Conservation (phyloP, 2,113 vertebrate species). For the Poecile atricapillus region DNA sequence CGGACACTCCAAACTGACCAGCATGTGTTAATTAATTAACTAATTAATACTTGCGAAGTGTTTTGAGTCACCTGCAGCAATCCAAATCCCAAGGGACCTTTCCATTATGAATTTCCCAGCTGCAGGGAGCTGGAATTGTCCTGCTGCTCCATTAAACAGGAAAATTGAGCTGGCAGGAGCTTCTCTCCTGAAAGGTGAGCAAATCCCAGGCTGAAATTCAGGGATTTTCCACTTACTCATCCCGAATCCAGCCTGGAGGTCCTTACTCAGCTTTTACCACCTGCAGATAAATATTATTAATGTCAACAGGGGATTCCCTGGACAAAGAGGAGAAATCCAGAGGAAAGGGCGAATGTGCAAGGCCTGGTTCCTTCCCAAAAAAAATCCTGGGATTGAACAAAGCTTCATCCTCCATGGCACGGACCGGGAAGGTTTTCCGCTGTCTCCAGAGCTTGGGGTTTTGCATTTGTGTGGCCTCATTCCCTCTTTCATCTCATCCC, state of each 20-base stretch:
- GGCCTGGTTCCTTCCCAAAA: neutral
- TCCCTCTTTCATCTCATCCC: neutral
- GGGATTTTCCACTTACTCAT: constrained; percentile 45
- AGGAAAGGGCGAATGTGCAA: neutral
- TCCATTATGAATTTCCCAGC: neutral
- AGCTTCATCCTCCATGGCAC: neutral
- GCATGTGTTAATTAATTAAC: neutral
- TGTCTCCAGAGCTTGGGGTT: neutral
- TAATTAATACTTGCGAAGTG: neutral
- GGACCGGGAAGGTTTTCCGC: neutral
- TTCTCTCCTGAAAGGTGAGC: neutral
- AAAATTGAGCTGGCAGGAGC: neutral
- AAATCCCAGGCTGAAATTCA: neutral
- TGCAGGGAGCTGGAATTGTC: neutral
- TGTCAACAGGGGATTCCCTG: constrained; percentile 9
- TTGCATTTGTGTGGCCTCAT: neutral
- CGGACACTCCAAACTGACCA: neutral
- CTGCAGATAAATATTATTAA: neutral
- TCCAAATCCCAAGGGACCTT: neutral
- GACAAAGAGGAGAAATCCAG: neutral
- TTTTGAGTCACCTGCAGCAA: neutral
- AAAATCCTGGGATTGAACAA: neutral
- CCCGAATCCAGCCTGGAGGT: neutral
- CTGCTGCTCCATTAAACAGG: neutral
- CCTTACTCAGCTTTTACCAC: constrained; percentile 14